A percentile compares a stretch with the other conserved stretches of the same genome.
phyloP scores from a whole-genome alignment of 2,888 invertebrate genomes.

The Drosophila quinaria region DNA sequence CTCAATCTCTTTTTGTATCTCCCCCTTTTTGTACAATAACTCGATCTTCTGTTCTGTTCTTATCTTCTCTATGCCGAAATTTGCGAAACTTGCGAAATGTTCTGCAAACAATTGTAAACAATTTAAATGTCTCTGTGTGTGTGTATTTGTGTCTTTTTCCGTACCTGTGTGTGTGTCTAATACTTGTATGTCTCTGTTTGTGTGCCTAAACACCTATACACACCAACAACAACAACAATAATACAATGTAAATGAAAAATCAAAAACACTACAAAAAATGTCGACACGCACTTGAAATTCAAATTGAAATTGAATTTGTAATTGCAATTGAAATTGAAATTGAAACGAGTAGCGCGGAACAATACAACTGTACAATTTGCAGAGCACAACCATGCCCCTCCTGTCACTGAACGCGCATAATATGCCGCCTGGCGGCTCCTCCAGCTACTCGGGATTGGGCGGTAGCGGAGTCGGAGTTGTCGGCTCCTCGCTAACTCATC shows the following conservation, averaged over 20 bases:
- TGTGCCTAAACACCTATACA: conserved; percentile 36
- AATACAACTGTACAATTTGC: conserved; percentile 87
- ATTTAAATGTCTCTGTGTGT: conserved; percentile 33
- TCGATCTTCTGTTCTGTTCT: conserved; percentile 38
- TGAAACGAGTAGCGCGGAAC: conserved; percentile 84
- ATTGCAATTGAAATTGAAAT: conserved; percentile 27
- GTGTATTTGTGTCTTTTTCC: conserved; percentile 36
- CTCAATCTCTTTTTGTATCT: conserved; percentile 39
- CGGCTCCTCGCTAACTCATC: conserved; percentile 84
- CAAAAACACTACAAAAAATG: conserved; percentile 13
- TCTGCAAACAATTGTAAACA: conserved; percentile 4
- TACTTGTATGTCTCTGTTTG: conserved; percentile 15
- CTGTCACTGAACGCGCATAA: conserved; percentile 87
- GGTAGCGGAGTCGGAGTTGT: conserved; percentile 79
- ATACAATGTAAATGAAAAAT: conserved; percentile 30
- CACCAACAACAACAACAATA: conserved; percentile 31
- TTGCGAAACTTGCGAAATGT: conserved; percentile 30
- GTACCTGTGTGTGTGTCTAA: conserved; percentile 34
- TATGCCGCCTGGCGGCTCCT: conserved; percentile 85
- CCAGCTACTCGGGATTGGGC: conserved; percentile 85
- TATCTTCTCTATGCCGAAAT: conserved; percentile 39
- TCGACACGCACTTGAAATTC: conserved; percentile 39
- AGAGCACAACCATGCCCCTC: conserved; percentile 89
- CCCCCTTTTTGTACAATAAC: conserved; percentile 54
- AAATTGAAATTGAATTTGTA: conserved; percentile 32